A percentile compares a stretch with the other conserved stretches of the same genome.
Conservation (phyloP, 2,797 vertebrate genomes). For the Prunella strophiata region DNA sequence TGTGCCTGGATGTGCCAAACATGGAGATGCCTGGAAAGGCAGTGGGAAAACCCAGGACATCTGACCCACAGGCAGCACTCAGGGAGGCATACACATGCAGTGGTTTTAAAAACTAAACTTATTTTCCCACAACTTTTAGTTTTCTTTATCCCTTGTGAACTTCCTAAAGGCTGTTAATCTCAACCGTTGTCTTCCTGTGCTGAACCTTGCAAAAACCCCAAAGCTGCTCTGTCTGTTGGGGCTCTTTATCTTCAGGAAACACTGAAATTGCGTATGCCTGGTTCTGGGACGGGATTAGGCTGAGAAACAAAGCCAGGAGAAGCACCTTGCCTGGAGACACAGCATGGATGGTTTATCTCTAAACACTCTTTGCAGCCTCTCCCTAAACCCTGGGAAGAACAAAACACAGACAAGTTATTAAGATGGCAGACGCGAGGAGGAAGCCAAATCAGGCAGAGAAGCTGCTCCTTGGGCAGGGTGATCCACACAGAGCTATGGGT, state of each 20-base stretch:
- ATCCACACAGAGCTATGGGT: rapidly evolving
- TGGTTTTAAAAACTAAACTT: neutral
- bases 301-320: constrained; percentile 40
- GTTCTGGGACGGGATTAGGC: neutral
- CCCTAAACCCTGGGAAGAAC: neutral
- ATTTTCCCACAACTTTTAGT: neutral
- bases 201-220: neutral
- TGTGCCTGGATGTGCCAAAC: neutral
- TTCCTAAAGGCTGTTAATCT: neutral
- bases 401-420: neutral
- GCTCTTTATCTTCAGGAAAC: constrained; percentile 68
- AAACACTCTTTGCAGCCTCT: neutral
- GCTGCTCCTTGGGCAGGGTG: neutral
- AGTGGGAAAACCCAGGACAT: rapidly evolving
- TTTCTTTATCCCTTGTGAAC: neutral
- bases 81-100: rapidly evolving
- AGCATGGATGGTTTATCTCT: neutral
- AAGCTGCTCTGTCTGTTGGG: constrained; percentile 1
- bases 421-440: neutral
- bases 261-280: neutral
- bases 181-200: constrained; percentile 53
- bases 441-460: neutral
- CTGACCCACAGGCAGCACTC: neutral
- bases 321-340: constrained; percentile 21
- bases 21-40: neutral